Conservation (phyloP, 1,140 invertebrate genomes). For the Microplitis demolitor region DNA sequence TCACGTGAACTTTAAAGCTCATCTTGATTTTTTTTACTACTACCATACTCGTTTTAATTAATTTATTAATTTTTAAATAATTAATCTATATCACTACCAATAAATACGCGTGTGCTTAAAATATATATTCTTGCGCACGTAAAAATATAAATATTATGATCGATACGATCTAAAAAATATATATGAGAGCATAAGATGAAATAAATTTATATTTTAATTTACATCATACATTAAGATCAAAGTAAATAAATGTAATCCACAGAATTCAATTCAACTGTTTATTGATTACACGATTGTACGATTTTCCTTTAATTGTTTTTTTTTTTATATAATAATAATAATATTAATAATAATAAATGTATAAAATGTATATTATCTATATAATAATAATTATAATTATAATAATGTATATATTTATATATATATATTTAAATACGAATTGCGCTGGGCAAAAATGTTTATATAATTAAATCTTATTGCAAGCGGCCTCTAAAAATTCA, state of each 20-base stretch:
- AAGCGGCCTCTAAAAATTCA: background rate
- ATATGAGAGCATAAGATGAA: background rate
- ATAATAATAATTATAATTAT: no score
- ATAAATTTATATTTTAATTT: background rate
- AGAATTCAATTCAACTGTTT: no score
- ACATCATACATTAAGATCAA: background rate
- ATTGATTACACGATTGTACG: no score
- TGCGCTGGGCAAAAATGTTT: background rate
- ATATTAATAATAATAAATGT: no score
- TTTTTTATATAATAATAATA: no score
- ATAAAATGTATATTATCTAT: no score
- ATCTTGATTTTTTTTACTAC: slow-evolving; percentile 7
- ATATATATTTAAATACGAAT: background rate
- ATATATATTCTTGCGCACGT: background rate
- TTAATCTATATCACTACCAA: background rate
- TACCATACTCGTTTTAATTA: background rate
- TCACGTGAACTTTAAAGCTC: background rate
- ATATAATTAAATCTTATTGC: background rate
- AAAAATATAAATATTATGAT: slow-evolving; percentile 4
- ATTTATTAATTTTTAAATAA: background rate
- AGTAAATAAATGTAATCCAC: no score
- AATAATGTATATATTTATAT: slow-evolving; percentile 1
- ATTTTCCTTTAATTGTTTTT: no score
- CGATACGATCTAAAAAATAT: slow-evolving; percentile 14
- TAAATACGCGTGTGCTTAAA: background rate